These are phyloP conservation scores for Mirza zaza DNA, from an alignment of 2,113 vertebrate genomes.

Conservation along the genomic window DNA sequence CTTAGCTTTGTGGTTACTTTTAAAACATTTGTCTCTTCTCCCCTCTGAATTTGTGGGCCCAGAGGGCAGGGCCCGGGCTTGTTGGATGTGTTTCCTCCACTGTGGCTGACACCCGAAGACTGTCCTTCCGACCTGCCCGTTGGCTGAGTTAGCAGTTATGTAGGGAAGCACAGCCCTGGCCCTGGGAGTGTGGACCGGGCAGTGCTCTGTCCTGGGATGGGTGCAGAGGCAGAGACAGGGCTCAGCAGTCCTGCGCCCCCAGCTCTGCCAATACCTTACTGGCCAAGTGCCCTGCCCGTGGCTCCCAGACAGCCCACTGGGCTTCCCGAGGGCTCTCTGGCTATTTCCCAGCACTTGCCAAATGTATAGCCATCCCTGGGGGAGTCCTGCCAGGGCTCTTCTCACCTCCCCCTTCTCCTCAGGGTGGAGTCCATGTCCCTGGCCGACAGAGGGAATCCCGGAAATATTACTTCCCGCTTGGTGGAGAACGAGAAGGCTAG, in stretches of 20 bases:
- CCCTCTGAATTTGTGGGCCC: neutral
- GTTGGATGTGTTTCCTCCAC: neutral
- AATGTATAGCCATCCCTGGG: neutral
- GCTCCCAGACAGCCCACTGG: neutral
- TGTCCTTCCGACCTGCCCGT: neutral
- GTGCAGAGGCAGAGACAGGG: neutral
- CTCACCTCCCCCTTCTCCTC: conserved; percentile 10
- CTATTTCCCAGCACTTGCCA: neutral
- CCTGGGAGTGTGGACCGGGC: accelerated
- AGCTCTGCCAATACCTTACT: neutral
- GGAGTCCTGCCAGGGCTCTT: neutral
- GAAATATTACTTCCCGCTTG: conserved; percentile 89
- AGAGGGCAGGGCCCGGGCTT: neutral
- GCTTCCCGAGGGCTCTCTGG: neutral
- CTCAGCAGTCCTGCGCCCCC: neutral
- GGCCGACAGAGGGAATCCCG: conserved; percentile 81
- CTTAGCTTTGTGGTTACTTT: neutral
- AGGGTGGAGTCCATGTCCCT: conserved; percentile 95
- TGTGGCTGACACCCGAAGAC: accelerated
- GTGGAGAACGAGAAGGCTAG: conserved; percentile 89
- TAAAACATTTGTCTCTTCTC: neutral
- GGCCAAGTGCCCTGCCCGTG: neutral
- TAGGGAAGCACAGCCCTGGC: neutral
- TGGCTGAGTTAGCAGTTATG: no score
- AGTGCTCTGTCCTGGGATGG: neutral